These are phyloP conservation scores for Antedon mediterranea DNA, from an alignment of 53 echinoderm and acorn worm species.

Conservation along the genomic window DNA sequence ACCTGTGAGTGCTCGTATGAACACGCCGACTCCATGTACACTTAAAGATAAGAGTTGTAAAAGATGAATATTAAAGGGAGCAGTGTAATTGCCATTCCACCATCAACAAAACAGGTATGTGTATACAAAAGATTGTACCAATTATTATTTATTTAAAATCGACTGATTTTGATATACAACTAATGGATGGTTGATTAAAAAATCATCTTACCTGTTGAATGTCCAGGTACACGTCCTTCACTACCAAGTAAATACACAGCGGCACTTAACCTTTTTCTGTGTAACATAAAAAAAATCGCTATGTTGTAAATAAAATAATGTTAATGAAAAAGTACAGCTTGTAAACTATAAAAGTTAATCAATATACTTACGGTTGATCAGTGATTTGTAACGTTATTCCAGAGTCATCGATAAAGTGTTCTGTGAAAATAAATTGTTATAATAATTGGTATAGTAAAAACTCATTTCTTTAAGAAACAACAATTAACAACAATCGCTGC, in stretches of 20 bases:
- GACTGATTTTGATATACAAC: too few species aligned
- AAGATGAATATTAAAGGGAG: background rate
- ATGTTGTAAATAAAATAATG: too few species aligned
- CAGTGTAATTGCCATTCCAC: background rate
- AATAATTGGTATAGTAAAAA: too few species aligned
- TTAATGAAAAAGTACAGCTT: too few species aligned
- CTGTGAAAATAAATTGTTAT: background rate
- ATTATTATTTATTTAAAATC: background rate
- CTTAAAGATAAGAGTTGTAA: conserved; percentile 10
- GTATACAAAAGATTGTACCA: background rate
- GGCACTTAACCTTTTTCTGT: conserved; percentile 47
- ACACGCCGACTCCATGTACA: conserved; percentile 69
- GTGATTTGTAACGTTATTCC: background rate
- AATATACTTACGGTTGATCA: background rate
- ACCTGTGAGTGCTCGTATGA: conserved; percentile 24
- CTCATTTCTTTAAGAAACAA: too few species aligned
- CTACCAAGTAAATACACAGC: conserved; percentile 86
- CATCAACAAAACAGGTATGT: too few species aligned
- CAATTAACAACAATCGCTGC: too few species aligned
- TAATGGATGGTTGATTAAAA: too few species aligned
- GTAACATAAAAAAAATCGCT: too few species aligned
- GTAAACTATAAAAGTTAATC: background rate
- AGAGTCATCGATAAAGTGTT: background rate
- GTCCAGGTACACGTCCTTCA: conserved; percentile 42
- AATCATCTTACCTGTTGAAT: conserved; percentile 28